Conservation (phyloP, 2,888 invertebrate species). For the Stegana nigrithorax region DNA sequence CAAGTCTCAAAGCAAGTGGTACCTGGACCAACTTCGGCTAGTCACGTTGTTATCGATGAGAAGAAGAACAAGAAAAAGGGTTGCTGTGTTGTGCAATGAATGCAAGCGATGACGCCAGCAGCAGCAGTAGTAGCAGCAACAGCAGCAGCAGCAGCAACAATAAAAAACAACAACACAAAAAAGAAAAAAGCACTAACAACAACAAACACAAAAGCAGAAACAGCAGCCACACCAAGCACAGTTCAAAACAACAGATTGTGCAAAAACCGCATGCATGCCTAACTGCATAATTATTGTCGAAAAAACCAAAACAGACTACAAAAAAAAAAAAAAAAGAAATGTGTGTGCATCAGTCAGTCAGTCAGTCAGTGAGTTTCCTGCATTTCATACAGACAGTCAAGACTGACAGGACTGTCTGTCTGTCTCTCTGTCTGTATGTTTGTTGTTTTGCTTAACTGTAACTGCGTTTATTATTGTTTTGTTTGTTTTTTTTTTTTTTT, state of each 20-base stretch:
- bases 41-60: slow-evolving; percentile 83
- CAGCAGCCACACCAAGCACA: slow-evolving; percentile 11
- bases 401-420: too few relatives aligned
- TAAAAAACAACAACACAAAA: background rate
- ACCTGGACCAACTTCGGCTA: slow-evolving; percentile 84
- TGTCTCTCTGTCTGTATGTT: background rate
- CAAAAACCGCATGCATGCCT: too few relatives aligned
- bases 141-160: too few relatives aligned
- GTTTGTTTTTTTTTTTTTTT: background rate
- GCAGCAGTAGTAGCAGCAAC: too few relatives aligned
- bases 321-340: background rate
- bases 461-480: too few relatives aligned
- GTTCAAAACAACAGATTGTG: background rate
- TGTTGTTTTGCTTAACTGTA: background rate
- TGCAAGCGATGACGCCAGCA: too few relatives aligned
- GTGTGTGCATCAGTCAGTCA: background rate
- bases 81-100: slow-evolving; percentile 92
- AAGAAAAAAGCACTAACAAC: slow-evolving; percentile 17
- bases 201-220: slow-evolving; percentile 7
- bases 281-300: too few relatives aligned
- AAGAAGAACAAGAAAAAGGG: slow-evolving; percentile 97
- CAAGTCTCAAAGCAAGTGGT: slow-evolving; percentile 72
- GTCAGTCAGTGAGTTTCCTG: background rate
- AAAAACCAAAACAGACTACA: background rate
- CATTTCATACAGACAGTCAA: too few relatives aligned